phyloP scores from a whole-genome alignment of 2,797 vertebrate species.

The Sebastes vulpes region DNA sequence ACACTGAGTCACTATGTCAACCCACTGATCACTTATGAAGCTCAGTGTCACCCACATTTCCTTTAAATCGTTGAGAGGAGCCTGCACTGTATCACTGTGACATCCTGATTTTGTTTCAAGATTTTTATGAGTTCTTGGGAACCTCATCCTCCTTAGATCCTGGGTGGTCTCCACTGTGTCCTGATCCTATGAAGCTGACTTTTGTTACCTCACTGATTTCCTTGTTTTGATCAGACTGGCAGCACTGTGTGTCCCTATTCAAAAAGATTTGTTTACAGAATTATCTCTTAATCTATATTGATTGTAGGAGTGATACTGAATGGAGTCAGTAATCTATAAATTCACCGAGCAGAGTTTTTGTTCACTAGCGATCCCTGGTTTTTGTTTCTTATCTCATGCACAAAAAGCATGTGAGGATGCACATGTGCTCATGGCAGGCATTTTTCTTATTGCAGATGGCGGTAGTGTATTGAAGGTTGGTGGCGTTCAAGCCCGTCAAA shows the following conservation, averaged over 20 bases:
- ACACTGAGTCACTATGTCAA: constrained; percentile 14
- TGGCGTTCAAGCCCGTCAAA: background rate
- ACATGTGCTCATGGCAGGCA: background rate
- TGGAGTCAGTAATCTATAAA: background rate
- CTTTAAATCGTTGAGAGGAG: constrained; percentile 15
- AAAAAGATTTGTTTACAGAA: background rate
- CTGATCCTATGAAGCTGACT: constrained; percentile 32
- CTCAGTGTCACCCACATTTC: constrained; percentile 14
- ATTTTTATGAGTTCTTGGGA: constrained; percentile 61
- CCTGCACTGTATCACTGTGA: constrained; percentile 62
- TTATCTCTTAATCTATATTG: background rate
- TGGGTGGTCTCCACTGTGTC: constrained; percentile 67
- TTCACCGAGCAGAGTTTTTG: background rate
- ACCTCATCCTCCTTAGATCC: constrained; percentile 27
- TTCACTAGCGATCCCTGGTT: background rate
- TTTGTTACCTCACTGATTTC: constrained; percentile 33
- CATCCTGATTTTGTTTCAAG: constrained; percentile 49
- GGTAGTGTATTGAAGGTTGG: too few species aligned
- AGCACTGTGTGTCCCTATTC: background rate
- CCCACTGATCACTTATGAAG: constrained; percentile 4
- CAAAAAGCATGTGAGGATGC: background rate
- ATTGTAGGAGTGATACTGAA: background rate
- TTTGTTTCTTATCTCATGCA: background rate
- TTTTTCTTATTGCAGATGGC: background rate
- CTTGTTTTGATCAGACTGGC: constrained; percentile 14